Conservation (phyloP, 2,888 invertebrate genomes). For the Drosophila paranaensis region DNA sequence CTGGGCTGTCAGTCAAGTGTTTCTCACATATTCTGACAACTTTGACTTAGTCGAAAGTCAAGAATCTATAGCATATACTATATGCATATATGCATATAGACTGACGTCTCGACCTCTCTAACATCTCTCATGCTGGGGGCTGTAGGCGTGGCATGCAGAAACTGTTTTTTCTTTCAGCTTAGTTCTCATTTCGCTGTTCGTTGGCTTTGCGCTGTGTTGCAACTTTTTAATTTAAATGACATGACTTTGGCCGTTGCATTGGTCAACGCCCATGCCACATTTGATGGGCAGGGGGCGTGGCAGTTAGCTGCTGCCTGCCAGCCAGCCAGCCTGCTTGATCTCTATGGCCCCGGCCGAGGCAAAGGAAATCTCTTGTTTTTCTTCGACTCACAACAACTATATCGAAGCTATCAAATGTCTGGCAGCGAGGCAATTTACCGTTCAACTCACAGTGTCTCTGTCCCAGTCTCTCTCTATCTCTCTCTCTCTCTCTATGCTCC, state of each 20-base stretch:
- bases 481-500: slow-evolving; percentile 8
- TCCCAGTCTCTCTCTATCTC: no score
- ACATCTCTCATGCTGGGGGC: slow-evolving; percentile 12
- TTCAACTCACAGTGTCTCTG: slow-evolving; percentile 17
- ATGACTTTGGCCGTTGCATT: slow-evolving; percentile 50
- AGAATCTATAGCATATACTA: slow-evolving; percentile 58
- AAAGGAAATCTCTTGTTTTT: slow-evolving; percentile 38
- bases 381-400: slow-evolving; percentile 49
- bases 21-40: slow-evolving; percentile 54
- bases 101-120: slow-evolving; percentile 42
- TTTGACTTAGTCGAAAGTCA: slow-evolving; percentile 72
- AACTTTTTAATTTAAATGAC: slow-evolving; percentile 80
- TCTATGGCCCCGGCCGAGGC: slow-evolving; percentile 47
- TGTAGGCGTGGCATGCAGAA: slow-evolving; percentile 54
- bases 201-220: slow-evolving; percentile 47
- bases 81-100: slow-evolving; percentile 12
- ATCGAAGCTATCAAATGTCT: slow-evolving; percentile 40
- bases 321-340: slow-evolving; percentile 53
- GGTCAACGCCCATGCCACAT: slow-evolving; percentile 62
- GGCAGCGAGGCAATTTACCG: slow-evolving; percentile 51
- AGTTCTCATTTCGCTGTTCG: slow-evolving; percentile 16
- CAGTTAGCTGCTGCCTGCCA: slow-evolving; percentile 38
- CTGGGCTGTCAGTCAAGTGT: slow-evolving; percentile 61
- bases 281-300: slow-evolving; percentile 72
- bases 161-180: slow-evolving; percentile 13